Evolutionary conservation across 2,888 invertebrate genomes (phyloP), one percentile per base, ranked within the genome.

Genomic region (Pandemis heparana): DNA sequence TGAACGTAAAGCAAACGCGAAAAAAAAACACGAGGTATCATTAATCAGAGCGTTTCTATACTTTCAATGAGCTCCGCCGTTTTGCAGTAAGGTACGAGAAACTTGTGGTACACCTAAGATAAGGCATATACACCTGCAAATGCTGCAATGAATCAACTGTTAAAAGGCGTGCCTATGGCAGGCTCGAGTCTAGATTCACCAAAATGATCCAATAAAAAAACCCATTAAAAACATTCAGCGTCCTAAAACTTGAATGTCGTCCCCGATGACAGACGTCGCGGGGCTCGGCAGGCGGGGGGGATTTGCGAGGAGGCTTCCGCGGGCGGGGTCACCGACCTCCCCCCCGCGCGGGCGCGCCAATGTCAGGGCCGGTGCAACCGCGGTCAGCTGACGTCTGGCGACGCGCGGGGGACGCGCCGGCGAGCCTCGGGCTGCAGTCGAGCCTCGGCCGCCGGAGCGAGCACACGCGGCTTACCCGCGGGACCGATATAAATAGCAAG

Each of bases 311-410:
- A 89, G 92, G 92, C 92, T 92, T 92, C 92, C 91, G 92, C 92
- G 92, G 91, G 92, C 89, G 91, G 92, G 92, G 92, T 92, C 92
- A 88, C 83, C 88, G 91, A 91, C 90, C 90, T 88, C 89, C 85
- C 89, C 89, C 90, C 89, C 89, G 88, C 86, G 74, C 78, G 90
- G 90, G 90, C 91, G 87, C 91, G 92, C 94, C 94, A 94, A 94
- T 94, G 93, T 94, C 94, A 94, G 94, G 94, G 94, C 91, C 94
- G 94, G 93, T 94, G 94, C 94, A 94, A 89, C 90, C 89, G 90
- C 92, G 90, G 91, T 93, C 93, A 94, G 93, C 94, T 94, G 94
- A 93, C 94, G 94, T 94, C 94, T 94, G 94, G 92, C 83, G 93
- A 83, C 90, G 94, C 92, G 93, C 93, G 93, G 94, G 92, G 92